A percentile compares a stretch with the other conserved stretches of the same genome.
Evolutionary conservation across 2,888 invertebrate species (phyloP).

Genomic region (Cosmorhoe ocellata): DNA sequence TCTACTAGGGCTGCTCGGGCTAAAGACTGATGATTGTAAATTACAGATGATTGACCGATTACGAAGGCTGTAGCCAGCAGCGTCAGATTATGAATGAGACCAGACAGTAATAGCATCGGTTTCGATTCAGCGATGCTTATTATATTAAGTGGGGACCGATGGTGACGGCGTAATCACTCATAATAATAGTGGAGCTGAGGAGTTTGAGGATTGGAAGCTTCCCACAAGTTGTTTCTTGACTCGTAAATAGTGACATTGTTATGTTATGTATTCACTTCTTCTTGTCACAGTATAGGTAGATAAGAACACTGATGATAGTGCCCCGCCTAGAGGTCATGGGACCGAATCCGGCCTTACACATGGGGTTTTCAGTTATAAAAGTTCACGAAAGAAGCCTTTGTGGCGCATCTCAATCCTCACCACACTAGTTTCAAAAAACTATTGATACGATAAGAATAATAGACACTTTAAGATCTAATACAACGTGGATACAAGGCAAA

Average conservation of each 20-base stretch:
- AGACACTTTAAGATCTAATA: no score
- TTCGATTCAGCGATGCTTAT: slow-evolving; percentile 78
- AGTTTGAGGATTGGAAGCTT: slow-evolving; percentile 40
- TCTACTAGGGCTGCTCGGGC: slow-evolving; percentile 50
- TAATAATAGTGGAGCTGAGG: slow-evolving; percentile 63
- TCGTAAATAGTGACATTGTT: slow-evolving; percentile 51
- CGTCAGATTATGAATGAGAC: slow-evolving; percentile 59
- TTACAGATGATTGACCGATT: slow-evolving; percentile 81
- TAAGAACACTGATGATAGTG: no score
- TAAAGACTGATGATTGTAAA: slow-evolving; percentile 79
- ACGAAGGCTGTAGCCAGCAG: slow-evolving; percentile 61
- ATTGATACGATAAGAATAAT: no score
- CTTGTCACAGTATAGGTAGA: no score
- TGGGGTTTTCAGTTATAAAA: no score
- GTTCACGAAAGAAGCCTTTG: no score
- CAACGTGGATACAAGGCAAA: neutral
- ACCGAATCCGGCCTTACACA: no score
- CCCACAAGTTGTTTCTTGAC: slow-evolving; percentile 41
- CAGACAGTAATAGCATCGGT: slow-evolving; percentile 78
- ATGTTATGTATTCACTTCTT: slow-evolving; percentile 41
- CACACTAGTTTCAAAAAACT: no score
- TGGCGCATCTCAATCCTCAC: no score
- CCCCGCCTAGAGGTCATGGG: no score
- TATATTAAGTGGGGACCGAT: slow-evolving; percentile 79
- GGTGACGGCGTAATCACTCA: slow-evolving; percentile 76